A percentile compares a stretch with the other conserved stretches of the same genome.
phyloP scores from a whole-genome alignment of 2,888 invertebrate species.

The Marronus borbonicus region DNA sequence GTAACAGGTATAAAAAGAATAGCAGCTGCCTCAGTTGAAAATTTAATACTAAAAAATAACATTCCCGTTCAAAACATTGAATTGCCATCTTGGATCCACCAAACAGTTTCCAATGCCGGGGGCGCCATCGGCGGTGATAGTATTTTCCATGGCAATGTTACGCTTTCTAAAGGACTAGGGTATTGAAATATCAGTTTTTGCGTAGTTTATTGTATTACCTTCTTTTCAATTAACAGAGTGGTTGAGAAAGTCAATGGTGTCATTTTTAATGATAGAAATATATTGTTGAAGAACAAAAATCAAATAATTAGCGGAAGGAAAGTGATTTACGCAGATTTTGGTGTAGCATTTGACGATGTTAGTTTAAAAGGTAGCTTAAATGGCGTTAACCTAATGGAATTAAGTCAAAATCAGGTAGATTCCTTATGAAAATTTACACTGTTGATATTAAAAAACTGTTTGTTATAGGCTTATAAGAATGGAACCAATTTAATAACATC shows the following conservation, averaged over 20 bases:
- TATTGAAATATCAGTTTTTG: slow-evolving; percentile 56
- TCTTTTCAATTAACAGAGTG: slow-evolving; percentile 57
- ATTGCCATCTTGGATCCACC: slow-evolving; percentile 70
- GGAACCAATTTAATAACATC: slow-evolving; percentile 37
- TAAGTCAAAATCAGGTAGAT: slow-evolving; percentile 65
- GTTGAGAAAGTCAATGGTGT: slow-evolving; percentile 65
- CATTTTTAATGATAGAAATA: slow-evolving; percentile 63
- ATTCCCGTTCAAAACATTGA: slow-evolving; percentile 69
- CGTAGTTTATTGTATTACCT: slow-evolving; percentile 42
- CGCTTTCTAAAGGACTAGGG: slow-evolving; percentile 68
- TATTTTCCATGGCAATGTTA: slow-evolving; percentile 67
- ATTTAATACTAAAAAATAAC: slow-evolving; percentile 65
- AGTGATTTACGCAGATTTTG: slow-evolving; percentile 58
- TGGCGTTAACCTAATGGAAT: slow-evolving; percentile 60
- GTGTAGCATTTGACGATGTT: slow-evolving; percentile 60
- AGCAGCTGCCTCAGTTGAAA: slow-evolving; percentile 65
- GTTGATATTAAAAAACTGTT: not conserved
- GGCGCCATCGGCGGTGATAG: slow-evolving; percentile 70
- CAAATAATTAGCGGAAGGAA: slow-evolving; percentile 69
- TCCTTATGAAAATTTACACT: not conserved
- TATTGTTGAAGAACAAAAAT: slow-evolving; percentile 65
- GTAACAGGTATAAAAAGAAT: slow-evolving; percentile 70
- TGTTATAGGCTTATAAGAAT: slow-evolving; percentile 60
- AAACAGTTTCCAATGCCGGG: slow-evolving; percentile 67
- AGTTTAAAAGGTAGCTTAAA: slow-evolving; percentile 64